A percentile compares a stretch with the other conserved stretches of the same genome.
Evolutionary conservation across 2,888 invertebrate species (phyloP).

Genomic region (Rambutsinella grinnellia): DNA sequence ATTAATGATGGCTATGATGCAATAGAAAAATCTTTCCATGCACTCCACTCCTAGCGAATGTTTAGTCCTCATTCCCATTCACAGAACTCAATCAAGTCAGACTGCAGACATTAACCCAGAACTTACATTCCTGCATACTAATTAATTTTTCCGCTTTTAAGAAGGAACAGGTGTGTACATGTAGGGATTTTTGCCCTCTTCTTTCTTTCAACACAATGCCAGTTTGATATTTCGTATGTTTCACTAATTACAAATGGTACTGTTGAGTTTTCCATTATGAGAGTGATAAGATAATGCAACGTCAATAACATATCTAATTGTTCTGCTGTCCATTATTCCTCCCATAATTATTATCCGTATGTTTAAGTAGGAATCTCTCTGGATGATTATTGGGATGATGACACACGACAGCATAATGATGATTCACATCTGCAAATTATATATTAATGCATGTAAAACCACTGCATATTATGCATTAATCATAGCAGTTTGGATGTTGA

Average conservation of each 20-base stretch:
- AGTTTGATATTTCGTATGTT: neutral
- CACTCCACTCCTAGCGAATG: neutral
- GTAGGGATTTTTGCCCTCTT: neutral
- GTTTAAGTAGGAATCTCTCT: neutral
- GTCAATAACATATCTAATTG: neutral
- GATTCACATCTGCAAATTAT: conserved; percentile 45
- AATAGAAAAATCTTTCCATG: conserved; percentile 1
- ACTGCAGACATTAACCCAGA: conserved; percentile 39
- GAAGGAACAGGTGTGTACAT: conserved; percentile 40
- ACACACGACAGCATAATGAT: conserved; percentile 46
- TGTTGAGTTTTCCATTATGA: neutral
- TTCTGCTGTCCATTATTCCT: conserved; percentile 14
- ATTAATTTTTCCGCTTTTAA: conserved; percentile 35
- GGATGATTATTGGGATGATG: conserved; percentile 32
- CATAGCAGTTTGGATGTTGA: too few relatives aligned
- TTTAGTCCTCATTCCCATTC: neutral
- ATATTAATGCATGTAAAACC: too few relatives aligned
- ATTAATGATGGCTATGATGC: conserved; percentile 6
- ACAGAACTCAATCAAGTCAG: neutral
- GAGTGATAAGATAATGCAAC: neutral
- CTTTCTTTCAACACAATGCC: neutral
- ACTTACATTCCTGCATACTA: conserved; percentile 17
- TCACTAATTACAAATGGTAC: neutral
- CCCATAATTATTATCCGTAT: conserved; percentile 14
- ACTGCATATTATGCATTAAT: too few relatives aligned